Percentiles rank a stretch among this genome's conserved stretches.
Evolutionary conservation across 1,140 invertebrate species (phyloP).

Genomic region (Anastrepha obliqua): DNA sequence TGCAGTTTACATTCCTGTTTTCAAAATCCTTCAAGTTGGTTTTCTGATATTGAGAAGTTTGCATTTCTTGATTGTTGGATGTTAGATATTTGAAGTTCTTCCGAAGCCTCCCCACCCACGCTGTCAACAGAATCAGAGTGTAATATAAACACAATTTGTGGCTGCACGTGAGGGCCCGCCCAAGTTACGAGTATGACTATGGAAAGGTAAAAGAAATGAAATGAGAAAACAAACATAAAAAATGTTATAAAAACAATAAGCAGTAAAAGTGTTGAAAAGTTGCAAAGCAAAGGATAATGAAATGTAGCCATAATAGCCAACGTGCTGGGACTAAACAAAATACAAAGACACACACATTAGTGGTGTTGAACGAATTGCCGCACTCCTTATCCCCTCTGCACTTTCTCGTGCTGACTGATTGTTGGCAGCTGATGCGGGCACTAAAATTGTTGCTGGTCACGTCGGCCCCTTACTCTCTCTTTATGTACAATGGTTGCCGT

Average conservation of each 20-base stretch:
- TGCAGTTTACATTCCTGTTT: background rate
- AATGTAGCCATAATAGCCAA: conserved; percentile 23
- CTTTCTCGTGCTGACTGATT: background rate
- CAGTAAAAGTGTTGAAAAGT: conserved; percentile 9
- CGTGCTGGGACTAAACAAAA: conserved; percentile 32
- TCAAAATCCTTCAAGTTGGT: background rate
- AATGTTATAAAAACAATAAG: background rate
- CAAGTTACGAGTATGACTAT: too few species aligned
- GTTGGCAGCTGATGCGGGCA: background rate
- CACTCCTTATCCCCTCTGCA: background rate
- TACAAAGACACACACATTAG: background rate
- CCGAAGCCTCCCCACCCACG: background rate
- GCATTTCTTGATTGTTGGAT: background rate
- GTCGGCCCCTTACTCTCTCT: background rate
- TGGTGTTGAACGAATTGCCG: background rate
- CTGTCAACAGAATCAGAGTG: background rate
- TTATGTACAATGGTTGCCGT: background rate
- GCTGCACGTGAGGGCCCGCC: too few species aligned
- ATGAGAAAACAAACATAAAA: background rate
- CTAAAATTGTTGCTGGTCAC: conserved; percentile 10
- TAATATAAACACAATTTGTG: conserved; percentile 13
- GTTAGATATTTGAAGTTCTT: background rate
- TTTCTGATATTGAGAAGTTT: background rate
- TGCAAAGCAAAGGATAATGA: conserved; percentile 13
- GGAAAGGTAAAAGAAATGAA: background rate